A percentile compares a stretch with the other conserved stretches of the same genome.
Evolutionary conservation across 2,797 vertebrate genomes (phyloP).

Genomic region (Leptatherina wallacei): DNA sequence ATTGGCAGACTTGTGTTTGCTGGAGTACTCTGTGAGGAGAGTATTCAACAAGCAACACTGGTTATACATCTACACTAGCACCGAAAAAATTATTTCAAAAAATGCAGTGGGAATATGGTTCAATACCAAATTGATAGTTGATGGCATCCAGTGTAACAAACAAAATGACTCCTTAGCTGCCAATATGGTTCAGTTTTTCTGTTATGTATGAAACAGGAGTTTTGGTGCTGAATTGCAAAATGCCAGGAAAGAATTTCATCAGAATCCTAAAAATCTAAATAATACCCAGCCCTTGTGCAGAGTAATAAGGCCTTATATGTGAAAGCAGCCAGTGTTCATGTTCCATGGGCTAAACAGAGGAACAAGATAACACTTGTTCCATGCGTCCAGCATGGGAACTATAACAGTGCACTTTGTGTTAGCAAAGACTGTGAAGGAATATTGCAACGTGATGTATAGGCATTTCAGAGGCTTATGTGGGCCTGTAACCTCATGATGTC

Average conservation of each 20-base stretch:
- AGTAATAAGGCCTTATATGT: slow-evolving; percentile 4
- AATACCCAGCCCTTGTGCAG: background rate
- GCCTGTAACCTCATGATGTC: slow-evolving; percentile 10
- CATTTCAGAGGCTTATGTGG: slow-evolving; percentile 18
- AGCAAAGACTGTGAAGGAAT: slow-evolving; percentile 11
- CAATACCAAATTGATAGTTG: background rate
- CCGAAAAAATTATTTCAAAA: background rate
- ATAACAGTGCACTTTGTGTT: background rate
- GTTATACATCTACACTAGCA: background rate
- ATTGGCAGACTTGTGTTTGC: background rate
- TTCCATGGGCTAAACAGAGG: slow-evolving; percentile 15
- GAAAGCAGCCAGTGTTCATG: slow-evolving; percentile 16
- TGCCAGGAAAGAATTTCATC: background rate
- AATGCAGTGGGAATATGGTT: too few species aligned
- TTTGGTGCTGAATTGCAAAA: background rate
- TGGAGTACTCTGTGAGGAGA: background rate
- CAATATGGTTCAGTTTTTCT: background rate
- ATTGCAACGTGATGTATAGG: slow-evolving; percentile 16
- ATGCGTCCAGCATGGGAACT: slow-evolving; percentile 10
- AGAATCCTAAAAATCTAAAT: background rate
- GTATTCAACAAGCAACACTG: background rate
- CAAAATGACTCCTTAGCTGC: background rate
- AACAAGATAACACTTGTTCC: slow-evolving; percentile 52
- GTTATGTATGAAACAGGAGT: background rate
- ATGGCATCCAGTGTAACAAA: background rate